phyloP scores from a whole-genome alignment of 1,140 invertebrate species.

The Aphis gossypii region DNA sequence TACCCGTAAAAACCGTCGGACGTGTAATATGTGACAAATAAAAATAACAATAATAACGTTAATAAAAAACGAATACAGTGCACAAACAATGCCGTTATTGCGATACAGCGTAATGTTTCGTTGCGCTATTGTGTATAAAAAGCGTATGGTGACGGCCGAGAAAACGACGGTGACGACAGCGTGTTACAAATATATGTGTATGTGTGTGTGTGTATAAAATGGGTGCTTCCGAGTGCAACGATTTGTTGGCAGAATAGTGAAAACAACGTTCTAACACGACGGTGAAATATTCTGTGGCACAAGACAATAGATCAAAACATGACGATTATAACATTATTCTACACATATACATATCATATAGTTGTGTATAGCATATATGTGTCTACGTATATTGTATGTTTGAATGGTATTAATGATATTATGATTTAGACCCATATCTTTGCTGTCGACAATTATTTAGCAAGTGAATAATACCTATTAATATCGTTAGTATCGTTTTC shows the following conservation, averaged over 20 bases:
- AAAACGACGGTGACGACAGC: background rate
- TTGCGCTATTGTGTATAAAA: background rate
- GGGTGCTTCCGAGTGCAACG: background rate
- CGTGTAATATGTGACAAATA: background rate
- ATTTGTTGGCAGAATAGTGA: background rate
- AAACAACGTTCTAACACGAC: background rate
- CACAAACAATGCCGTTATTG: background rate
- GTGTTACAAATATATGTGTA: background rate
- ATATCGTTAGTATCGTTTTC: background rate
- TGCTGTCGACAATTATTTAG: background rate
- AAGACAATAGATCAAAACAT: background rate
- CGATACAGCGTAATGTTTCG: background rate
- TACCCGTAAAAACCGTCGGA: slow-evolving; percentile 8
- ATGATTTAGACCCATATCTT: background rate
- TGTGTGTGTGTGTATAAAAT: background rate
- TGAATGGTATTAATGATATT: background rate
- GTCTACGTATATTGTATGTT: no score
- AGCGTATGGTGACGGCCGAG: background rate
- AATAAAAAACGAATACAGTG: background rate
- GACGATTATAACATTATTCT: no score
- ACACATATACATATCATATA: background rate
- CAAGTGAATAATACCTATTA: background rate
- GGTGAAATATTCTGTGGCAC: background rate
- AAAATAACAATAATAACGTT: background rate
- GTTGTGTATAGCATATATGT: background rate